Evolutionary conservation across 2,797 vertebrate species (phyloP).

Genomic region (Anguilla megastoma): DNA sequence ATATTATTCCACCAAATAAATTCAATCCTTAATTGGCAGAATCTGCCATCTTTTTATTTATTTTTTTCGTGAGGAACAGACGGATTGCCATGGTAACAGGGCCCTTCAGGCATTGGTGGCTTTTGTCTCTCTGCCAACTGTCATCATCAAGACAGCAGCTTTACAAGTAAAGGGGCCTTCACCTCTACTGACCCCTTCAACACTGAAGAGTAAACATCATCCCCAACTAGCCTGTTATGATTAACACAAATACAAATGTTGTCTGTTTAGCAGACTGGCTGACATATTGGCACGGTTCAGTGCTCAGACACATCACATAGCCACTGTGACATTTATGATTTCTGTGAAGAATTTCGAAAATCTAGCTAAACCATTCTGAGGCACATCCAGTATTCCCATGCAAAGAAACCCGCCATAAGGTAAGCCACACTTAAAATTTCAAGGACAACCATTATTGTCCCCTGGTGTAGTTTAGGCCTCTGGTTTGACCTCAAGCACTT

Average conservation of each 20-base stretch:
- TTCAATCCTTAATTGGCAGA: conserved; percentile 24
- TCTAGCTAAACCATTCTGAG: not conserved
- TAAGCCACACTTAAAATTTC: not conserved
- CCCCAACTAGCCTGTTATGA: not conserved
- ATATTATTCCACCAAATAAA: conserved; percentile 7
- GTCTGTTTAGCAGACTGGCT: not conserved
- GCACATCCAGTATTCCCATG: conserved; percentile 5
- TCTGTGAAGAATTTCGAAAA: not conserved
- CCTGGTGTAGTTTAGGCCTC: not conserved
- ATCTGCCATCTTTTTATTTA: conserved; percentile 55
- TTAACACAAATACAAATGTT: conserved; percentile 12
- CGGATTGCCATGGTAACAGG: conserved; percentile 70
- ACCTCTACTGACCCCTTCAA: conserved; percentile 69
- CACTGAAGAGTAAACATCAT: conserved; percentile 52
- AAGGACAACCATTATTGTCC: not conserved
- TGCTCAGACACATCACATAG: not conserved
- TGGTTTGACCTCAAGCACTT: not conserved
- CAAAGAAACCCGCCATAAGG: not conserved
- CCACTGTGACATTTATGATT: not conserved
- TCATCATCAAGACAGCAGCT: conserved; percentile 71
- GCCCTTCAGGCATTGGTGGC: conserved; percentile 45
- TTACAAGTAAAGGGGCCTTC: conserved; percentile 71
- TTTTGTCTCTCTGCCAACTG: conserved; percentile 54
- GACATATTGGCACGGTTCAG: conserved; percentile 1
- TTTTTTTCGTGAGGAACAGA: conserved; percentile 71